Base-by-base conservation (phyloP, 1,140 invertebrate genomes). In the Solen grandis region DNA sequence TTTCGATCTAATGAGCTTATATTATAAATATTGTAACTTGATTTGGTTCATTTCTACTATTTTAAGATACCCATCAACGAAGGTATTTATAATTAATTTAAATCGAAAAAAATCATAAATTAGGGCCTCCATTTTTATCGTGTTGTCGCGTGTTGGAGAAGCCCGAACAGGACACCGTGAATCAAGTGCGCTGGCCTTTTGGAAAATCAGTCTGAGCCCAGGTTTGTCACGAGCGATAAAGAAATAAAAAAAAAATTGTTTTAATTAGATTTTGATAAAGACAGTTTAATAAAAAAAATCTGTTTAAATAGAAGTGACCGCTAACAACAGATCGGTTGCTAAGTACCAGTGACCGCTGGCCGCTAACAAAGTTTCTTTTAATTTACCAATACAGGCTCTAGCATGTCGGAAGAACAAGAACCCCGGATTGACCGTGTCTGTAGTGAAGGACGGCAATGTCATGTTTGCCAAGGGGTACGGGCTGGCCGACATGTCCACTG, bases 401-500 rank as follows among this genome's bases (percentile, higher is more conserved):
- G 41, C 60, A 22, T 83, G 82, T 35, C 75, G 68, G n/a, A 63
- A 38, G 19, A 10, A 63, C 62, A 73, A 66, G 27, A 85, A 81
- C 33, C 86, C 85, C 1, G 87, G 84, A 10, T 22, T 88, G 25
- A 81, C 84, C 8, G 78, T 85, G 33, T 80, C 87, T 0, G 73
- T 86, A 13, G 87, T 88, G 3, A 81, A 82, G 33, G 84, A 82
- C 60, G 84, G 83, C 0, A 19, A 74, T 13, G 79, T 72, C 0
- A n/a, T 84, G 29, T 66, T 85, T n/a, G 65, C 82, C 2, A 70
- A 84, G 38, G 86, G 85, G 3, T 88, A 79, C 60, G 85, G 85
- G 8, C 36, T 80, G 25, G 72, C 80, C 1, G 73, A 84, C 19
- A 22, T 73, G 3, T n/a, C 52, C 13, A 77, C 68, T 22, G 59